Conservation (phyloP, 1,140 invertebrate species). For the Berghia stephanieae region DNA sequence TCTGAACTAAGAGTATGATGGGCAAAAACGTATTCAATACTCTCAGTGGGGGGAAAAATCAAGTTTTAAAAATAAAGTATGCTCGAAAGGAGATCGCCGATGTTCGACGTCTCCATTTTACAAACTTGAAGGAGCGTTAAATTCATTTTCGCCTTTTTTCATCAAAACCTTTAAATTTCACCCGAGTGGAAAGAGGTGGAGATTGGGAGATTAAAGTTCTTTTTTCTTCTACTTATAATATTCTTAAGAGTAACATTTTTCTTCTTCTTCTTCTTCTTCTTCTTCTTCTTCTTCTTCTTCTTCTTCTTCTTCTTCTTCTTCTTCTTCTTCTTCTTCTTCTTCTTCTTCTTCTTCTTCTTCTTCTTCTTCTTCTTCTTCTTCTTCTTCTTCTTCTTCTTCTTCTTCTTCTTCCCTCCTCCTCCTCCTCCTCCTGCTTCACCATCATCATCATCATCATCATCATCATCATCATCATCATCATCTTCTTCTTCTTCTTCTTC, state of each 20-base stretch:
- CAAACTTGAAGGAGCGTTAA: too few species aligned
- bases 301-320: neutral
- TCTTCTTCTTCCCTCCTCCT: neutral
- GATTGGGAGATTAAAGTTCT: too few species aligned
- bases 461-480: constrained; percentile 5
- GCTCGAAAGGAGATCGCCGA: too few species aligned
- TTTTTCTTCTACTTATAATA: neutral
- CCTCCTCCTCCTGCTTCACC: neutral
- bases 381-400: neutral
- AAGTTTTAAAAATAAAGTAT: too few species aligned
- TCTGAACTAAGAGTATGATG: too few species aligned
- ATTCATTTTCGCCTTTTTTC: too few species aligned
- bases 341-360: neutral
- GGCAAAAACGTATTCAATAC: too few species aligned
- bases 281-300: neutral
- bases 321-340: neutral
- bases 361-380: neutral
- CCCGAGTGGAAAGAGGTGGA: too few species aligned
- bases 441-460: constrained; percentile 1
- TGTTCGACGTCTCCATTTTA: too few species aligned
- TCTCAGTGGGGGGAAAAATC: too few species aligned
- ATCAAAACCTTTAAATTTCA: too few species aligned
- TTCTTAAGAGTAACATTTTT: neutral
- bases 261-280: neutral
- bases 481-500: neutral